Conservation (phyloP, 2,888 invertebrate genomes). For the Rapana venosa region DNA sequence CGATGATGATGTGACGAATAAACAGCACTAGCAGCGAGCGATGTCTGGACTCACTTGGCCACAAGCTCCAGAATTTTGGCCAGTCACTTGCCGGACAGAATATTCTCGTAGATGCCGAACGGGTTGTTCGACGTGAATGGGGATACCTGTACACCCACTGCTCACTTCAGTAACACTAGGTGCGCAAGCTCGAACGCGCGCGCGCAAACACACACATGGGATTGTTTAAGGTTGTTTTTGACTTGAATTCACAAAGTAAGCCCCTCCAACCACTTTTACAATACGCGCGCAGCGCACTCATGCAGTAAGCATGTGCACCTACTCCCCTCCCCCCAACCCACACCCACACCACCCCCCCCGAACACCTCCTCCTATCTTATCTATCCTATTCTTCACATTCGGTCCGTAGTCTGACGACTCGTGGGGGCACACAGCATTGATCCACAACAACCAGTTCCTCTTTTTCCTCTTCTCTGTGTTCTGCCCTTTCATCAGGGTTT, state of each 20-base stretch:
- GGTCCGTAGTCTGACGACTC: no score
- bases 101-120: constrained; percentile 97
- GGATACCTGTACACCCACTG: constrained; percentile 83
- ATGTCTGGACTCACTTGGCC: constrained; percentile 84
- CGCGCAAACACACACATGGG: background rate
- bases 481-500: no score
- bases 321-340: background rate
- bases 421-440: no score
- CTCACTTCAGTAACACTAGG: background rate
- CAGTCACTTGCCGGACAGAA: constrained; percentile 96
- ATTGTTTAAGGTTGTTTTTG: no score
- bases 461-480: no score
- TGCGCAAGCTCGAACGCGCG: background rate
- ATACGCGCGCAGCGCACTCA: background rate
- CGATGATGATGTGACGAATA: background rate
- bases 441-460: no score
- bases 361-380: no score
- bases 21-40: background rate
- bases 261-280: background rate
- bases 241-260: background rate
- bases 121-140: constrained; percentile 98
- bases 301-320: background rate
- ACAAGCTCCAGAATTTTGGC: constrained; percentile 95
- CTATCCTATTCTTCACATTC: no score
- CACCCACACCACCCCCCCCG: no score